phyloP scores from a whole-genome alignment of 2,797 vertebrate genomes.

The Coccyzus lansbergi region DNA sequence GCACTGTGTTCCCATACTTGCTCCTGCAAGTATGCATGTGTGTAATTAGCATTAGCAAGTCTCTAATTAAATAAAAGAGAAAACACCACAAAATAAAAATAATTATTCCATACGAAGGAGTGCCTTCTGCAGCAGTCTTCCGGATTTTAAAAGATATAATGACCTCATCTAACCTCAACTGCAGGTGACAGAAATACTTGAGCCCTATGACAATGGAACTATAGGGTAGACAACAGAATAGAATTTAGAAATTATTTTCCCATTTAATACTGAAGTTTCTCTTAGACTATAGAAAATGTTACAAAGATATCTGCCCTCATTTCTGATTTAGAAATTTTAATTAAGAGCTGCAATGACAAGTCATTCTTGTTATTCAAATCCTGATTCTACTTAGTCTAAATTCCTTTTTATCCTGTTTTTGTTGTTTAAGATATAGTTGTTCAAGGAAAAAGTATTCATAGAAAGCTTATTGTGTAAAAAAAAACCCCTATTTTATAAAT shows the following conservation, averaged over 20 bases:
- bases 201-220: neutral
- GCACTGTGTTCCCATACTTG: neutral
- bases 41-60: neutral
- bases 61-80: neutral
- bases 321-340: neutral
- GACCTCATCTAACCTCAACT: slow-evolving; percentile 7
- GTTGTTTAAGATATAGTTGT: neutral
- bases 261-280: neutral
- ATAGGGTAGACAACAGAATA: neutral
- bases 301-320: rapidly evolving
- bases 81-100: neutral
- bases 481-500: neutral
- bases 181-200: neutral
- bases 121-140: neutral
- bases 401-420: neutral
- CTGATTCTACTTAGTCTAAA: neutral
- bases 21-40: neutral
- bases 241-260: neutral
- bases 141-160: neutral
- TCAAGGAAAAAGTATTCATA: neutral
- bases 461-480: neutral
- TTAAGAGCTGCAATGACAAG: neutral
- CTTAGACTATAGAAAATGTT: neutral
- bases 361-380: neutral
- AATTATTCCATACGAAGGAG: neutral